A percentile compares a stretch with the other conserved stretches of the same genome.
phyloP scores from a whole-genome alignment of 2,888 invertebrate species.

The Nymphalis polychloros region DNA sequence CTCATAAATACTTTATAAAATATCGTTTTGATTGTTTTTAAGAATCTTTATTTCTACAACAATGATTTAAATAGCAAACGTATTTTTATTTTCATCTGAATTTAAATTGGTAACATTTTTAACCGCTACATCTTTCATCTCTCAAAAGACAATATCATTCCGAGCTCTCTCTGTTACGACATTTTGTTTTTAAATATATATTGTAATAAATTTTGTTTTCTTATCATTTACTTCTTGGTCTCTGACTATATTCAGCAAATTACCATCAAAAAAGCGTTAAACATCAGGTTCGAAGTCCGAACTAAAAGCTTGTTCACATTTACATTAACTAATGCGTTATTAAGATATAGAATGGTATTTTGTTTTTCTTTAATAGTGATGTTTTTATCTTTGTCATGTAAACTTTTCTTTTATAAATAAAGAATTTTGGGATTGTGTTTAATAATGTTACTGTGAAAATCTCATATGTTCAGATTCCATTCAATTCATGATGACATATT shows the following conservation, averaged over 20 bases:
- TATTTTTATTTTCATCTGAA: neutral
- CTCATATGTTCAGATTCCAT: too few relatives aligned
- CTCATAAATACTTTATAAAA: neutral
- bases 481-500: too few relatives aligned
- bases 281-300: constrained; percentile 4
- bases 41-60: neutral
- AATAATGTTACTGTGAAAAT: too few relatives aligned
- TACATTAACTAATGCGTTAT: constrained; percentile 54
- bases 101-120: constrained; percentile 9
- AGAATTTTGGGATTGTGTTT: too few relatives aligned
- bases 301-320: constrained; percentile 46
- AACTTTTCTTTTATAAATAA: neutral
- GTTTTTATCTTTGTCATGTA: constrained; percentile 8
- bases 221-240: constrained; percentile 20
- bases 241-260: constrained; percentile 28
- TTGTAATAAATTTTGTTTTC: constrained; percentile 13
- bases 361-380: constrained; percentile 41
- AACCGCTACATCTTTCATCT: neutral
- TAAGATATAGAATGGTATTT: constrained; percentile 49
- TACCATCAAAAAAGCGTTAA: constrained; percentile 28
- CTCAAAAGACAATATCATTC: constrained; percentile 5
- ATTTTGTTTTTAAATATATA: constrained; percentile 17
- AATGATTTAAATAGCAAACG: constrained; percentile 3
- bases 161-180: constrained; percentile 12
- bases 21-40: neutral